Percentiles rank a stretch among this genome's conserved stretches.
phyloP scores from a whole-genome alignment of 1,140 invertebrate genomes.

The Metaphire vulgaris region DNA sequence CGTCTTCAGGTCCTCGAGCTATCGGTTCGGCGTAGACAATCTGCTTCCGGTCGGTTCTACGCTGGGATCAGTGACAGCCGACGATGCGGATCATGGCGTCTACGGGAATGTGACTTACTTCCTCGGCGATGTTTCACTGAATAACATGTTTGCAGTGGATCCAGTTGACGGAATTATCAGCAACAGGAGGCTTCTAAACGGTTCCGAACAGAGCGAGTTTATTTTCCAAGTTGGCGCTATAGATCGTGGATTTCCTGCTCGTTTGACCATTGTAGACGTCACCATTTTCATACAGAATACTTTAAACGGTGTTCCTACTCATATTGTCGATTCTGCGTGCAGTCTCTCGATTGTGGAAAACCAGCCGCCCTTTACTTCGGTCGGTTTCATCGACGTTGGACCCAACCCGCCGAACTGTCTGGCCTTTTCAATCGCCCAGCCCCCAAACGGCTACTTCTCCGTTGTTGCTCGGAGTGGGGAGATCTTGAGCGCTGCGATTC shows the following conservation, averaged over 20 bases:
- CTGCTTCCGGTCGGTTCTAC: slow-evolving; percentile 68
- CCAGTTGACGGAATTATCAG: slow-evolving; percentile 81
- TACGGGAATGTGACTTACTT: slow-evolving; percentile 84
- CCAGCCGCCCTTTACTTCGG: slow-evolving; percentile 64
- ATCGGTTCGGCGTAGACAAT: slow-evolving; percentile 52
- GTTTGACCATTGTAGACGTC: slow-evolving; percentile 67
- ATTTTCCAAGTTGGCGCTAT: slow-evolving; percentile 69
- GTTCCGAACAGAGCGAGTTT: slow-evolving; percentile 72
- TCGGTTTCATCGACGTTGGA: slow-evolving; percentile 56
- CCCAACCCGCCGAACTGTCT: background rate
- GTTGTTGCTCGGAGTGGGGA: slow-evolving; percentile 61
- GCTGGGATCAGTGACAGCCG: slow-evolving; percentile 72
- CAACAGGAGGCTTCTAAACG: slow-evolving; percentile 63
- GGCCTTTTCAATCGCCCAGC: background rate
- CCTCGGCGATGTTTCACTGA: slow-evolving; percentile 52
- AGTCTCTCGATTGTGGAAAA: slow-evolving; percentile 82
- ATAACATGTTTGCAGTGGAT: slow-evolving; percentile 71
- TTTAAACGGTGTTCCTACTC: slow-evolving; percentile 63
- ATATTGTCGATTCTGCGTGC: slow-evolving; percentile 68
- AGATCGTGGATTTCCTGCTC: slow-evolving; percentile 73
- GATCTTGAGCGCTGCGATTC: slow-evolving; percentile 68
- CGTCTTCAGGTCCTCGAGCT: slow-evolving; percentile 70
- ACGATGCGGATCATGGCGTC: slow-evolving; percentile 84
- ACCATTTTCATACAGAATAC: slow-evolving; percentile 75
- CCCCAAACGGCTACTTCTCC: slow-evolving; percentile 32